Conservation (phyloP, 2,888 invertebrate species). For the Iselma pallidipennis region DNA sequence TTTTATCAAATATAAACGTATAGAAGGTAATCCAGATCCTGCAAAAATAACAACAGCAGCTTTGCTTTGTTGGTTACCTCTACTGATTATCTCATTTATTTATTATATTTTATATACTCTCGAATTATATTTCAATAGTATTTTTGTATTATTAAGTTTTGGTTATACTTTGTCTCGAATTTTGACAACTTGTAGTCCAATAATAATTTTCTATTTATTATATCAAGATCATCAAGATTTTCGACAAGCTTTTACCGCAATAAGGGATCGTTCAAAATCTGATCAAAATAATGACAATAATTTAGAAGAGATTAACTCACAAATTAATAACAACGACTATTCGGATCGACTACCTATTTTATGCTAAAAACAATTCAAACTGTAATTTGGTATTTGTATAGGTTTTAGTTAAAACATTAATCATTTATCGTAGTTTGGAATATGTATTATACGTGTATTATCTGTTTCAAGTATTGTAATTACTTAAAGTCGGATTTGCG, state of each 20-base stretch:
- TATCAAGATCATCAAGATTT: background rate
- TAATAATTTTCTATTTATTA: background rate
- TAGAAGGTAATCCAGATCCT: background rate
- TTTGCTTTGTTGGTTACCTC: background rate
- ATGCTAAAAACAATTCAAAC: too few species aligned
- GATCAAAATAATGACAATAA: too few species aligned
- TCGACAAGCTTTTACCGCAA: background rate
- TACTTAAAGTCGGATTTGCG: too few species aligned
- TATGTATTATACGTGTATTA: too few species aligned
- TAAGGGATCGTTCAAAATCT: background rate
- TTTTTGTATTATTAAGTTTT: background rate
- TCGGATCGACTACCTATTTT: too few species aligned
- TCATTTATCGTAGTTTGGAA: too few species aligned
- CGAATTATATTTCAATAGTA: background rate
- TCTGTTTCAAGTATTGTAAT: too few species aligned
- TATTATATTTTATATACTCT: background rate
- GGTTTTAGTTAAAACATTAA: too few species aligned
- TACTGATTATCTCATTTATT: background rate
- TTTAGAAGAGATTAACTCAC: too few species aligned
- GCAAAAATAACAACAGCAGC: background rate
- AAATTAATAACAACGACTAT: too few species aligned
- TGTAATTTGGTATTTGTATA: too few species aligned
- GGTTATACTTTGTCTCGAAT: background rate
- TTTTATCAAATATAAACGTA: background rate
- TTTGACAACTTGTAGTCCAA: background rate